Conservation (phyloP, 2,888 invertebrate genomes). For the Hydrotaea diabolus region DNA sequence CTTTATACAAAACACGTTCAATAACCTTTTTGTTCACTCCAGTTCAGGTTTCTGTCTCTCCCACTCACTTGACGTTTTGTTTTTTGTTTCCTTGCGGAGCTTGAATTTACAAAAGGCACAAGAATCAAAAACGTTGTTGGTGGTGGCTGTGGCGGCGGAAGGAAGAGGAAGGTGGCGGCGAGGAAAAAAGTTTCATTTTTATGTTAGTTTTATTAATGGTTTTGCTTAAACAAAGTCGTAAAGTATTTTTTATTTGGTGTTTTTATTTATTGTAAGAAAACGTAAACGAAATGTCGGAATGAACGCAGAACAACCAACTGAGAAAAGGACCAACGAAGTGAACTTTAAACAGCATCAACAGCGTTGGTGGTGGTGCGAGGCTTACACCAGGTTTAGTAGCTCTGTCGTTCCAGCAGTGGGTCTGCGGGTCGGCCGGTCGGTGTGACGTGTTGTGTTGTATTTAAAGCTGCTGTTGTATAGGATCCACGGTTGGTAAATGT, state of each 20-base stretch:
- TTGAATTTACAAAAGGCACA: conserved; percentile 41
- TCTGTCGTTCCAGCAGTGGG: neutral
- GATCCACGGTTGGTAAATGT: conserved; percentile 57
- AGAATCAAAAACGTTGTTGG: conserved; percentile 1
- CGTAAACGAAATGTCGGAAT: conserved; percentile 14
- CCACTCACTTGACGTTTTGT: conserved; percentile 3
- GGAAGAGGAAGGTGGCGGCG: too few species aligned
- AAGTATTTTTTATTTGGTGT: conserved; percentile 49
- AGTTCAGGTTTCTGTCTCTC: neutral
- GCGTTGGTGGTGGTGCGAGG: conserved; percentile 21
- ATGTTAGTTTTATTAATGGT: conserved; percentile 66
- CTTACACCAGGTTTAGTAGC: too few species aligned
- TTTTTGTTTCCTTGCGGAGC: conserved; percentile 33
- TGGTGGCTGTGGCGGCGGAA: too few species aligned
- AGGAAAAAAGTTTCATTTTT: conserved; percentile 38
- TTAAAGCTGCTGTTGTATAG: conserved; percentile 33
- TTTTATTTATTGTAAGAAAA: conserved; percentile 53
- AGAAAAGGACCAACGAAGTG: conserved; percentile 12
- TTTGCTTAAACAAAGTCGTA: conserved; percentile 64
- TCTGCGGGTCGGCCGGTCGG: conserved; percentile 8
- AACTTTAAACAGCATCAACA: conserved; percentile 64
- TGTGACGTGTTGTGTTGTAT: conserved; percentile 17
- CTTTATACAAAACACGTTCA: conserved; percentile 65
- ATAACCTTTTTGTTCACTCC: conserved; percentile 58
- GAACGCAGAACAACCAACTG: neutral